phyloP scores from a whole-genome alignment of 30 jellyfish, hydroid and myxozoan genomes.

The Catostylus mosaicus region DNA sequence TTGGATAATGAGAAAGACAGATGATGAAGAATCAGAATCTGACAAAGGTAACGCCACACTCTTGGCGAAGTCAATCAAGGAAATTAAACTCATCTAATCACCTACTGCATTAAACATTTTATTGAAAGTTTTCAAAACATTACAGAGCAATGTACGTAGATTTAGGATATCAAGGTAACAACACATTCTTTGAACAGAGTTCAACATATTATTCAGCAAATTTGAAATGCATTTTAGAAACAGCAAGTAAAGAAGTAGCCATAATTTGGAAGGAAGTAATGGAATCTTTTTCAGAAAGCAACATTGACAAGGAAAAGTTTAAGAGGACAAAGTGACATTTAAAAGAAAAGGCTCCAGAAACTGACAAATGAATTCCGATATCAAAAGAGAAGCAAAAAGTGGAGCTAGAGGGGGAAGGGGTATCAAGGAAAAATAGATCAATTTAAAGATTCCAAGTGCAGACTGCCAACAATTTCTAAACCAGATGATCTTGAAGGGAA shows the following conservation, averaged over 20 bases:
- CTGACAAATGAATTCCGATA: not conserved
- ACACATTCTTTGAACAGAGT: too few species aligned
- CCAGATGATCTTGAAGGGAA: slow-evolving; percentile 14
- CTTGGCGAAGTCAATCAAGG: too few species aligned
- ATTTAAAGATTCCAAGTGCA: not conserved
- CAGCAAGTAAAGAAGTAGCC: not conserved
- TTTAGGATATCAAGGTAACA: too few species aligned
- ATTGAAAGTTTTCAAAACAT: too few species aligned
- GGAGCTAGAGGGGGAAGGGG: not conserved
- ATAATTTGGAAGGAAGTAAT: not conserved
- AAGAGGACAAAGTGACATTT: not conserved
- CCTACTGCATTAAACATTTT: too few species aligned
- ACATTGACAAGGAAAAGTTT: not conserved
- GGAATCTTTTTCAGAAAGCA: not conserved
- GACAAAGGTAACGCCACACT: too few species aligned
- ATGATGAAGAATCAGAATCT: too few species aligned
- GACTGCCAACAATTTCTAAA: not conserved
- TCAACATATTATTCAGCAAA: too few species aligned
- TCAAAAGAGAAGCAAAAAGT: not conserved
- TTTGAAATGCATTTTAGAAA: not conserved
- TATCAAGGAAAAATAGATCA: not conserved
- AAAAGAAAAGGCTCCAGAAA: not conserved
- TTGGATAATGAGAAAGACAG: too few species aligned
- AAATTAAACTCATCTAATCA: too few species aligned
- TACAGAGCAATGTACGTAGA: too few species aligned